Percentiles rank a stretch among this genome's conserved stretches.
Conservation (phyloP, 2,888 invertebrate species). For the Opisthograptis luteolata region DNA sequence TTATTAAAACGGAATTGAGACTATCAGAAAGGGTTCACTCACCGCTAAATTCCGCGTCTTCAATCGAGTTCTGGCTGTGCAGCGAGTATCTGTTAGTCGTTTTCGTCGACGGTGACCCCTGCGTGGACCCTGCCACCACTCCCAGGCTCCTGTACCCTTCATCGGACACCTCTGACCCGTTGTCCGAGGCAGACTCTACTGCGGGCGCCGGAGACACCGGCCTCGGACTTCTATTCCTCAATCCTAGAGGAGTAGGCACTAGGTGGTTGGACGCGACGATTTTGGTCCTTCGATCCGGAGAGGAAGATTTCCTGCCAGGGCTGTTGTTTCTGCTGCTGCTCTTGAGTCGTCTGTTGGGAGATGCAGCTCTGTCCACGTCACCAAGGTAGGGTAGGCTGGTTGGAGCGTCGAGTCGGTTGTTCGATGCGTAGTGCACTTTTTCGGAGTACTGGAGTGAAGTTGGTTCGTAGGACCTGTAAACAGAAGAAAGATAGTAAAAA, state of each 20-base stretch:
- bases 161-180: conserved; percentile 93
- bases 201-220: conserved; percentile 83
- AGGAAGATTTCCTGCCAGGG: conserved; percentile 71
- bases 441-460: conserved; percentile 68
- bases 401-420: conserved; percentile 63
- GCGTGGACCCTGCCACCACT: conserved; percentile 83
- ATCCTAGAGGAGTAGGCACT: conserved; percentile 77
- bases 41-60: conserved; percentile 90
- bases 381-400: conserved; percentile 73
- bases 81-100: conserved; percentile 87
- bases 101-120: conserved; percentile 76
- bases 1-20: too few species aligned
- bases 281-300: conserved; percentile 72
- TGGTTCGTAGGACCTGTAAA: conserved; percentile 54
- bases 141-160: conserved; percentile 93
- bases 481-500: not conserved
- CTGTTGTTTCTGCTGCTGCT: conserved; percentile 64
- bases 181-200: conserved; percentile 88
- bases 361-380: conserved; percentile 66
- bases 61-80: conserved; percentile 89
- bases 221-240: conserved; percentile 72
- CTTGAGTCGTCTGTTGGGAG: conserved; percentile 66
- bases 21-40: conserved; percentile 48
- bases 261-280: conserved; percentile 71
- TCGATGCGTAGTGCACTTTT: conserved; percentile 66